phyloP scores from a whole-genome alignment of 2,797 vertebrate genomes.

The Sebastes nivosus region DNA sequence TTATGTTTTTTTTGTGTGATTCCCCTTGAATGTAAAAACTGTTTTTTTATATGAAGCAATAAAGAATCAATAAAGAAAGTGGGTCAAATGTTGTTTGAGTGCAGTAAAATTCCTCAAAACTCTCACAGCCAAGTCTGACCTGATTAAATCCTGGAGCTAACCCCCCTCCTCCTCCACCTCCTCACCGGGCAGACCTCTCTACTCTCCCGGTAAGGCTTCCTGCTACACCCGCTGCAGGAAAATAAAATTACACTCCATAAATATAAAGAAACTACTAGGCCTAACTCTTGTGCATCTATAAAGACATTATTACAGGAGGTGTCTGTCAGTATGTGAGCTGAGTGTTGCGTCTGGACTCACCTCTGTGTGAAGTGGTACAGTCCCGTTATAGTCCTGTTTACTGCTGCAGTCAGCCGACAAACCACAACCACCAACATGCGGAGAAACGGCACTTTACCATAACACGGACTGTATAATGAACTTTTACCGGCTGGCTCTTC shows the following conservation, averaged over 20 bases:
- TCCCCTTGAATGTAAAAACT: not conserved
- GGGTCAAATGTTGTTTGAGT: not conserved
- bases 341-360: conserved; percentile 22
- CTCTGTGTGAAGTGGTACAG: conserved; percentile 73
- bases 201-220: not conserved
- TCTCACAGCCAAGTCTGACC: not conserved
- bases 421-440: conserved; percentile 52
- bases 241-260: not conserved
- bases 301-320: not conserved
- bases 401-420: conserved; percentile 22
- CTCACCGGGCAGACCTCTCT: not conserved
- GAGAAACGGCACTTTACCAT: conserved; percentile 39
- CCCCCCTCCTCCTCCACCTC: not conserved
- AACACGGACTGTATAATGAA: conserved; percentile 73
- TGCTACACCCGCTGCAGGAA: not conserved
- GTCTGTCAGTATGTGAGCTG: not conserved
- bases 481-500: conserved; percentile 61
- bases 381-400: conserved; percentile 67
- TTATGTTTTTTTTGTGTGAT: not conserved
- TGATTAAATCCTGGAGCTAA: conserved; percentile 9
- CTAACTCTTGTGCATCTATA: not conserved
- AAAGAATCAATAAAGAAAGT: conserved; percentile 5
- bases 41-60: not conserved
- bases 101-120: conserved; percentile 13
- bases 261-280: not conserved